Evolutionary conservation across 2,113 vertebrate species (phyloP), one percentile per base, ranked within the genome.

Genomic region (Mungos mungo): DNA sequence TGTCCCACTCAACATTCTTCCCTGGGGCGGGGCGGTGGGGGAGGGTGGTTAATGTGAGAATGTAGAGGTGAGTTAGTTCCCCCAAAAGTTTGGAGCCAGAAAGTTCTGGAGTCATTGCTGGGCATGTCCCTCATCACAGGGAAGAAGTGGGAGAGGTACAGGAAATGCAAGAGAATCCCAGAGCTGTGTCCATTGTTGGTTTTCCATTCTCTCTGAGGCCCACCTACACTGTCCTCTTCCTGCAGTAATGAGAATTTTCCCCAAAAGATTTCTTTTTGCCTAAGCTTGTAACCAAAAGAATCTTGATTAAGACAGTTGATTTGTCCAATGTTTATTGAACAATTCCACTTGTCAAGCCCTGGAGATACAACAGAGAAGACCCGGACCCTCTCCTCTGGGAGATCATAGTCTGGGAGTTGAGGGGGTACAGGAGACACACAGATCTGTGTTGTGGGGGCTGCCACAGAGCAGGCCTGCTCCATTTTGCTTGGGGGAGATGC

Each of bases 201-300:
- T 87, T 83, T 76, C 45, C 31, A 57, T 16, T 72, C 31, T 68
- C 60, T 47, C 31, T 41, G 31, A 77, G 12, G 23, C 21, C 76
- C 18, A 35, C 38, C 65, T 38, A 38, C 41, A 63, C 18, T 41
- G 57, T 50, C 15, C 19, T 41, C 29, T 77, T 68, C 33, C 82
- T 86, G 31, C 1, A 83, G 9, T 57, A 29, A 54, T 74, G 7
- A 97, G 88, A 88, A 11, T 50, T 80, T 76, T 85, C 50, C 88
- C 69, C 77, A 57, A 88, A 45, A 95, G 77, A 90, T 10, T 88
- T 71, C 27, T 41, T 63, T 88, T 38, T 89, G 50, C 54, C n/a
- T 80, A 81, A 80, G 68, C 54, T 92, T 71, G n/a, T 63, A 89
- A 81, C 3, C 50, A 94, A 94, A 94, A 50, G 83, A 76, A 54